Evolutionary conservation across 1,140 invertebrate genomes (phyloP), one percentile per base, ranked within the genome.

Genomic region (Apis cerana): DNA sequence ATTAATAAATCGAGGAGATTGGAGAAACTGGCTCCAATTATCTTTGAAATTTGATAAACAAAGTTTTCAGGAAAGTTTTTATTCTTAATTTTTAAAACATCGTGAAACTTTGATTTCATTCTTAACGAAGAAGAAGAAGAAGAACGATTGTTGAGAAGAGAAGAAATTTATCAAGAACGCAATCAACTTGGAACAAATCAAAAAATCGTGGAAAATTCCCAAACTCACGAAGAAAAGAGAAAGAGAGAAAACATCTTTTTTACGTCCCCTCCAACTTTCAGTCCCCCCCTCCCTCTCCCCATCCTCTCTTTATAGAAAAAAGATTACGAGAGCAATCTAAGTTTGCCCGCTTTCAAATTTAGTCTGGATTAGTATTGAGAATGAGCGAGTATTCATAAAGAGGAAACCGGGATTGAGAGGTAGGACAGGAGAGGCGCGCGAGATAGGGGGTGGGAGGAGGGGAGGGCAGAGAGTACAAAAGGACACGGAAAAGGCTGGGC

Each of bases 271-370:
- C 4, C 17, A 75, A 54, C 61, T 68, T 64, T 21, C 71, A 7
- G 12, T 21, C n/a, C n/a, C 52, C 19, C 7, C 1, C 3, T 19
- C 50, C 1, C n/a, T 27, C 23, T 2, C 12, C 5, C 10, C 21
- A 12, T 15, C 15, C 27, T 17, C 12, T 58, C 23, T 33, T 43
- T 21, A 33, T 56, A 23, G 27, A 67, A 52, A 59, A 48, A 56
- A n/a, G 52, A 77, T 69, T 43, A 23, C 56, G 27, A 15, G 50
- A 33, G 58, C 74, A 82, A 82, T 82, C 65, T 76, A 74, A 82
- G 69, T 85, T 85, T 86, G 75, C 65, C 50, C 27, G 48, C 74
- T 79, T 84, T 64, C 68, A 33, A 86, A 84, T 84, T 84, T 61
- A 54, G 67, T 78, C 69, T 23, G 62, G 75, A 89, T 83, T 86